A percentile compares a stretch with the other conserved stretches of the same genome.
phyloP scores from a whole-genome alignment of 2,797 vertebrate species.

The Acipenser oxyrinchus region DNA sequence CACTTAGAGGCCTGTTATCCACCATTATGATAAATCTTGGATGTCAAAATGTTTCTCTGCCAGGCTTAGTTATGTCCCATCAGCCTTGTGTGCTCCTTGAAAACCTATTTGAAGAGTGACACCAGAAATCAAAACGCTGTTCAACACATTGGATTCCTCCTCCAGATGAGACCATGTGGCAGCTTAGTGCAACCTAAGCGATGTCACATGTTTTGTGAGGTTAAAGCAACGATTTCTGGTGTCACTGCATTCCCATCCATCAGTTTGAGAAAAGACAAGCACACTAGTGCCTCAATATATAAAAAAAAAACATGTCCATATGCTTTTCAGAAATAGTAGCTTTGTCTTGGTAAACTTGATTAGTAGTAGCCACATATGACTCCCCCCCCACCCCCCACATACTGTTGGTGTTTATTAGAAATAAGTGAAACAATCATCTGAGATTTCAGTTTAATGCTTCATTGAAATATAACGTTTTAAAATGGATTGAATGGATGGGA shows the following conservation, averaged over 20 bases:
- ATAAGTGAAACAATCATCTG: no score
- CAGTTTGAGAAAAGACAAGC: not conserved
- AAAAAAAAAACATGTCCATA: no score
- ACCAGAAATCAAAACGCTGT: conserved; percentile 83
- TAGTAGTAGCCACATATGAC: no score
- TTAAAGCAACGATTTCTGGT: conserved; percentile 62
- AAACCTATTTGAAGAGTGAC: conserved; percentile 73
- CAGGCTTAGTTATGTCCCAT: conserved; percentile 74
- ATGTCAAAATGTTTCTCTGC: conserved; percentile 90
- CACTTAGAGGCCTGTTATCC: conserved; percentile 23
- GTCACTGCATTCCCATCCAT: conserved; percentile 43
- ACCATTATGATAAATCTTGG: conserved; percentile 32
- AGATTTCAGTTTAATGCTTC: no score
- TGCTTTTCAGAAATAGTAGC: no score
- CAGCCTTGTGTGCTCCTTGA: conserved; percentile 17
- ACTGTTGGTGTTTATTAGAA: no score
- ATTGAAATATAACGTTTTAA: no score
- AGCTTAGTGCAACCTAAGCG: conserved; percentile 77
- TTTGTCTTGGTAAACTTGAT: no score
- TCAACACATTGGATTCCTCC: conserved; percentile 28
- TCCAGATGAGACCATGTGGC: conserved; percentile 61
- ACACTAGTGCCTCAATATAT: not conserved
- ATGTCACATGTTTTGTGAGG: conserved; percentile 61
- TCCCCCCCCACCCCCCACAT: no score
- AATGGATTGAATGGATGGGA: no score